Evolutionary conservation across 2,888 invertebrate genomes (phyloP).

Genomic region (Pelosia muscerda): DNA sequence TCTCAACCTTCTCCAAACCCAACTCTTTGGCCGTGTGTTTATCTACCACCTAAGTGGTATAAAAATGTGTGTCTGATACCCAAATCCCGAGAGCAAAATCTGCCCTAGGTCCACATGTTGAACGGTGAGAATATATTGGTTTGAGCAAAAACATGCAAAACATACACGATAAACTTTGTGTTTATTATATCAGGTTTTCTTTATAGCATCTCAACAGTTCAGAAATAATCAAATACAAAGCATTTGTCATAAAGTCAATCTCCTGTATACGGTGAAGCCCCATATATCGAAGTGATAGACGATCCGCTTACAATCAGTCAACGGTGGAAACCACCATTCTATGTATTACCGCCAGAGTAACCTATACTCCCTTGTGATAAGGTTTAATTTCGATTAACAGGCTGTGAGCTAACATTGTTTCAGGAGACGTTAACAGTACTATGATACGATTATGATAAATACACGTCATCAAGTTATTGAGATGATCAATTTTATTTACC

Average conservation of each 20-base stretch:
- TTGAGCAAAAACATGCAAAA: too few relatives aligned
- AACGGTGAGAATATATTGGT: too few relatives aligned
- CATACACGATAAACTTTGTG: too few relatives aligned
- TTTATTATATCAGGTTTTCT: too few relatives aligned
- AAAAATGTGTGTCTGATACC: too few relatives aligned
- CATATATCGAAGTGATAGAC: slow-evolving; percentile 52
- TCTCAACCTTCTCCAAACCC: too few relatives aligned
- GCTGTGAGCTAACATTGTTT: slow-evolving; percentile 30
- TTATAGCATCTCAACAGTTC: too few relatives aligned
- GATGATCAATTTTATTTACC: slow-evolving; percentile 37
- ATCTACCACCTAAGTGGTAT: too few relatives aligned
- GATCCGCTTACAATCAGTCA: slow-evolving; percentile 53
- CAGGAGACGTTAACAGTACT: slow-evolving; percentile 37
- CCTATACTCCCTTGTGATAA: slow-evolving; percentile 19
- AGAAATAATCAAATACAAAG: slow-evolving; percentile 16
- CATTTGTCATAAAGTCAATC: neutral
- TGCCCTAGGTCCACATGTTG: too few relatives aligned
- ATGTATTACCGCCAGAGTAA: slow-evolving; percentile 23
- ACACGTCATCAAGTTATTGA: slow-evolving; percentile 46
- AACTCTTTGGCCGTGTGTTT: too few relatives aligned
- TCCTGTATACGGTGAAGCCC: slow-evolving; percentile 25
- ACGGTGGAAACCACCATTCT: slow-evolving; percentile 30
- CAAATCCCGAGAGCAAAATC: too few relatives aligned
- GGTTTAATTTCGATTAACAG: slow-evolving; percentile 25
- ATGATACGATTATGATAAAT: slow-evolving; percentile 49